Evolutionary conservation across 2,797 vertebrate genomes (phyloP).

Genomic region (Tapirus indicus): DNA sequence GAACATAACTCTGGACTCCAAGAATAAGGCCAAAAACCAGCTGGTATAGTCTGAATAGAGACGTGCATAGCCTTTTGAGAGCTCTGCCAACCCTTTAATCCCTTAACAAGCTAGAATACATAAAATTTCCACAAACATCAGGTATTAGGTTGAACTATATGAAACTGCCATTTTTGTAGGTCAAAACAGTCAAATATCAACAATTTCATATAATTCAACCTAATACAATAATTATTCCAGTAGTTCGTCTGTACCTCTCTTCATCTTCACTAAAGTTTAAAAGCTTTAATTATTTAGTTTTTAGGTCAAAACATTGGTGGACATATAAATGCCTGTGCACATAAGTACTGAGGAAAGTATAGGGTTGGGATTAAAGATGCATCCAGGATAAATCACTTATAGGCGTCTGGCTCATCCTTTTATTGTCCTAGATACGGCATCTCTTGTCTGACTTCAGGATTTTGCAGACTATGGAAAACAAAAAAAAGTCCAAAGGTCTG

Average conservation of each 20-base stretch:
- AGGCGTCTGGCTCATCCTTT: background rate
- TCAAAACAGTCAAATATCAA: constrained; percentile 71
- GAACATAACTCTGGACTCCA: background rate
- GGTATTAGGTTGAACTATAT: constrained; percentile 53
- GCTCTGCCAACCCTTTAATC: constrained; percentile 8
- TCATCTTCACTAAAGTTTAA: constrained; percentile 42
- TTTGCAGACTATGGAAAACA: constrained; percentile 62
- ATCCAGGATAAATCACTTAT: background rate
- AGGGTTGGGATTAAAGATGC: background rate
- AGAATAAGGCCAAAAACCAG: background rate
- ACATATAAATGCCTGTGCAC: background rate
- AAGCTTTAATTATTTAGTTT: constrained; percentile 8
- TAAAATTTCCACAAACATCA: background rate
- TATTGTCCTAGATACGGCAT: background rate
- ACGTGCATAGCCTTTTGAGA: background rate
- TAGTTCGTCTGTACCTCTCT: background rate
- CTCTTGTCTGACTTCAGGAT: constrained; percentile 42
- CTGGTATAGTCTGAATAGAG: constrained; percentile 38
- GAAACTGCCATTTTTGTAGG: constrained; percentile 61
- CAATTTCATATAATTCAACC: constrained; percentile 67
- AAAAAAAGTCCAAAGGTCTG: constrained; percentile 64
- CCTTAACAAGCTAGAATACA: constrained; percentile 51
- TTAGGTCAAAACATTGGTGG: constrained; percentile 42
- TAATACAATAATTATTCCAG: background rate
- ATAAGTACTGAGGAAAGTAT: background rate